Percentiles rank a stretch among this genome's conserved stretches.
These are phyloP conservation scores for Eucidaris tribuloides DNA, from an alignment of 35 echinoderm and acorn worm genomes.

Conservation along the genomic window DNA sequence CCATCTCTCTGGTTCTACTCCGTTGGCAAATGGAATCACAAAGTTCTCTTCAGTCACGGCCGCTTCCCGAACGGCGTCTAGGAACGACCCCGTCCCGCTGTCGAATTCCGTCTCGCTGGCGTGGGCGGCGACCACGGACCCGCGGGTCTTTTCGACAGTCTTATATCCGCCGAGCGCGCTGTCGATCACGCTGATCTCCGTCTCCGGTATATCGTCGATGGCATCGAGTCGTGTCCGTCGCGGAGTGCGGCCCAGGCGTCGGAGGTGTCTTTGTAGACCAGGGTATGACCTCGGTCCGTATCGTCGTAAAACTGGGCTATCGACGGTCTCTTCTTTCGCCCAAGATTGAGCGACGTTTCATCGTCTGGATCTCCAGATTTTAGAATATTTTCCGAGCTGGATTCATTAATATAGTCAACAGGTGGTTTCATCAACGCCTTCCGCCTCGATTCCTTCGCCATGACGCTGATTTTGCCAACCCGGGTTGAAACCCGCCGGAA, in stretches of 20 bases:
- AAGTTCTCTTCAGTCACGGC: neutral
- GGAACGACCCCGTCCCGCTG: neutral
- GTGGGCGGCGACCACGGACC: neutral
- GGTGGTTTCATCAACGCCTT: neutral
- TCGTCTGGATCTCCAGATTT: neutral
- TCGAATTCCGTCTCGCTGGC: neutral
- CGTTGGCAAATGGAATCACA: neutral
- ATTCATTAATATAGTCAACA: neutral
- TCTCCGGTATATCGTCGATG: constrained; percentile 52
- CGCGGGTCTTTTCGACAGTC: constrained; percentile 55
- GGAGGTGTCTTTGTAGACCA: constrained; percentile 73
- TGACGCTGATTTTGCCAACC: neutral
- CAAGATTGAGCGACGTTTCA: neutral
- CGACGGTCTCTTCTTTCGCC: neutral
- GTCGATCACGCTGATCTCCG: constrained; percentile 68
- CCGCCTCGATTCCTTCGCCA: neutral
- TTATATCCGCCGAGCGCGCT: constrained; percentile 63
- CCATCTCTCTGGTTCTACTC: neutral
- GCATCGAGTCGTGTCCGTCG: constrained; percentile 37
- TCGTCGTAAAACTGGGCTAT: constrained; percentile 12
- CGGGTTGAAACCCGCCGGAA: neutral
- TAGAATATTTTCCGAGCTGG: neutral
- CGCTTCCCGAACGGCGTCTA: too few species aligned
- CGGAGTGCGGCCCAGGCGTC: constrained; percentile 85
- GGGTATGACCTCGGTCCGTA: neutral